Evolutionary conservation across 2,888 invertebrate genomes (phyloP).

Genomic region (Lordiphosa fenestrarum): DNA sequence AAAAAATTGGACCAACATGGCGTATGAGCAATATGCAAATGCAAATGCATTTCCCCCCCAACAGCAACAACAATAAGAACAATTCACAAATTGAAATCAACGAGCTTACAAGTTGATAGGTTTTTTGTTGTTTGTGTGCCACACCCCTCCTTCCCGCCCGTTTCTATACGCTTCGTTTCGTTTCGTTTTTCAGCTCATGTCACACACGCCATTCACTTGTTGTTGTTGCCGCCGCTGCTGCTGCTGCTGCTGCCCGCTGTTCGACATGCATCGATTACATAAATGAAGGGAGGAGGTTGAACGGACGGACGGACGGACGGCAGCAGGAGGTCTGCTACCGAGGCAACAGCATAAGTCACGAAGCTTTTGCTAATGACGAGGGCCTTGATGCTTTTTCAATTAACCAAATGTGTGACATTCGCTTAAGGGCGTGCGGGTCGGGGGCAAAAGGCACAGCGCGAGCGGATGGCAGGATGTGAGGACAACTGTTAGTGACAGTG

Average conservation of each 20-base stretch:
- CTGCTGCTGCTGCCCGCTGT: slow-evolving; percentile 50
- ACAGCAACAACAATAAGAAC: slow-evolving; percentile 20
- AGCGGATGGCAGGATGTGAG: slow-evolving; percentile 1
- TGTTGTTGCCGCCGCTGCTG: slow-evolving; percentile 28
- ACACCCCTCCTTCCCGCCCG: not conserved
- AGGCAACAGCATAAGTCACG: slow-evolving; percentile 60
- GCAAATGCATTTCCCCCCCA: slow-evolving; percentile 51
- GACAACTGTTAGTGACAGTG: not conserved
- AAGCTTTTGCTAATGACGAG: slow-evolving; percentile 70
- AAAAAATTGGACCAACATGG: slow-evolving; percentile 37
- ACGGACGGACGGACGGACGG: slow-evolving; percentile 1
- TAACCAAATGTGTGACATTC: slow-evolving; percentile 60
- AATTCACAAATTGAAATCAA: slow-evolving; percentile 72
- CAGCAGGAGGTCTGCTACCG: slow-evolving; percentile 18
- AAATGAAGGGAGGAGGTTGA: slow-evolving; percentile 34
- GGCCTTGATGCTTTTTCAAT: slow-evolving; percentile 69
- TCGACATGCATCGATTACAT: slow-evolving; percentile 75
- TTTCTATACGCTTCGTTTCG: slow-evolving; percentile 24
- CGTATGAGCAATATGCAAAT: slow-evolving; percentile 69
- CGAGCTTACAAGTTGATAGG: slow-evolving; percentile 70
- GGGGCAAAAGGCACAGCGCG: not conserved
- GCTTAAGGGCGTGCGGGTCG: slow-evolving; percentile 13
- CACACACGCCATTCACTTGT: slow-evolving; percentile 38
- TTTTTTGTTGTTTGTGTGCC: slow-evolving; percentile 46
- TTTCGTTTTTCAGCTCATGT: slow-evolving; percentile 49